phyloP scores from a whole-genome alignment of 2,797 vertebrate genomes.

The Mus spretus region DNA sequence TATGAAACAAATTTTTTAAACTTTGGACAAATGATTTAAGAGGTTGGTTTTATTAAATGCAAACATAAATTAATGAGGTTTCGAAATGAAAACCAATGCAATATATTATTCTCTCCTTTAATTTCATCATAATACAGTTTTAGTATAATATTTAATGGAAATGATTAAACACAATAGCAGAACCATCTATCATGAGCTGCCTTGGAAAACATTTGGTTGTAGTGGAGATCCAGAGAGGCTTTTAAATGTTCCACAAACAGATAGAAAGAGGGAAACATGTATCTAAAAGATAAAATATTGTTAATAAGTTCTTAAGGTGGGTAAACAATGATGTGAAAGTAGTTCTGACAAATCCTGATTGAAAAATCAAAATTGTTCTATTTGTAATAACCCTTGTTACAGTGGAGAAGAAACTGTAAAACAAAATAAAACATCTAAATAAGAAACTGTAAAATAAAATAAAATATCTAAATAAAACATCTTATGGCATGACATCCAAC shows the following conservation, averaged over 20 bases:
- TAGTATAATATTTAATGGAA: conserved; percentile 77
- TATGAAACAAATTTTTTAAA: conserved; percentile 66
- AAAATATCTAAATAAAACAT: neutral
- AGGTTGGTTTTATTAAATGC: conserved; percentile 80
- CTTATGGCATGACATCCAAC: neutral
- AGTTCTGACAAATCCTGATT: conserved; percentile 38
- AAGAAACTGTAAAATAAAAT: conserved; percentile 45
- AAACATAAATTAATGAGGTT: conserved; percentile 80
- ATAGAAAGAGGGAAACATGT: conserved; percentile 36
- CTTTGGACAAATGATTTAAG: conserved; percentile 73
- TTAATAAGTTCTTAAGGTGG: conserved; percentile 43
- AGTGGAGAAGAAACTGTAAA: neutral
- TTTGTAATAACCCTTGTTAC: neutral
- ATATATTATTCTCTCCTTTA: conserved; percentile 78
- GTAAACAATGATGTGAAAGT: conserved; percentile 62
- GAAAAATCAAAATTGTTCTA: conserved; percentile 34
- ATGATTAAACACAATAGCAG: conserved; percentile 73
- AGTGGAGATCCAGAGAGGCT: conserved; percentile 22
- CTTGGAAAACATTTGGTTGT: conserved; percentile 59
- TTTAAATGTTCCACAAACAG: conserved; percentile 66
- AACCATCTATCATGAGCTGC: conserved; percentile 69
- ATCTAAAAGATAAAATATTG: neutral
- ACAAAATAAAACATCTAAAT: too few relatives aligned
- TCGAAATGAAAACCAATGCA: conserved; percentile 72
- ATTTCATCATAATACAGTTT: conserved; percentile 79